Conservation (phyloP, 1,140 invertebrate genomes). For the Trichonephila clavipes region DNA sequence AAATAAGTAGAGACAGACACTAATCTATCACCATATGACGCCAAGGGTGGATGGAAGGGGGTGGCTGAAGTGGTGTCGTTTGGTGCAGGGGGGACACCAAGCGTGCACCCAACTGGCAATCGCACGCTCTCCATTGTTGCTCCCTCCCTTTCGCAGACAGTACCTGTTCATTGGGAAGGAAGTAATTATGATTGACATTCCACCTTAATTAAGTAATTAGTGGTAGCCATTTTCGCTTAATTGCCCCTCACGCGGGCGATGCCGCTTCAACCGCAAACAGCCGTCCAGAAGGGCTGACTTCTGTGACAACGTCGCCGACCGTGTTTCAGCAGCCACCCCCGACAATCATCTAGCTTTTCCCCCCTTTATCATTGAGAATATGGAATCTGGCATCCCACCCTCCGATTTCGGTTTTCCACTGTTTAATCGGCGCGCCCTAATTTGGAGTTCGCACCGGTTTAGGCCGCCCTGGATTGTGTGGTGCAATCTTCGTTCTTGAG, state of each 20-base stretch:
- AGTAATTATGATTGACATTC: conserved; percentile 73
- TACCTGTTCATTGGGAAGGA: conserved; percentile 66
- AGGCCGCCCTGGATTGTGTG: not conserved
- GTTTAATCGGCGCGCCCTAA: conserved; percentile 45
- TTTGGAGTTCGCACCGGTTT: conserved; percentile 9
- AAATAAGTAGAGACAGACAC: not conserved
- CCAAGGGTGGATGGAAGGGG: too few relatives aligned
- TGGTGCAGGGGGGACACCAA: not conserved
- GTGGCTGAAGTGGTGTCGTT: not conserved
- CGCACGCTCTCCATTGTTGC: conserved; percentile 55
- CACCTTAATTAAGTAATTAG: conserved; percentile 76
- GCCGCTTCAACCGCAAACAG: conserved; percentile 69
- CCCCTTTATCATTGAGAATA: conserved; percentile 15
- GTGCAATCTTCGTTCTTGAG: conserved; percentile 11
- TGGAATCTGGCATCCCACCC: conserved; percentile 40
- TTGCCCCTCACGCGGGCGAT: conserved; percentile 67
- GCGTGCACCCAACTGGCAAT: not conserved
- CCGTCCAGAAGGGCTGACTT: conserved; percentile 68
- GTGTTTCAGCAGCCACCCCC: conserved; percentile 43
- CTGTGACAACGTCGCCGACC: conserved; percentile 57
- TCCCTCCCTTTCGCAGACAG: conserved; percentile 46
- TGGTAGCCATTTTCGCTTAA: conserved; percentile 75
- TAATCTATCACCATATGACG: conserved; percentile 59
- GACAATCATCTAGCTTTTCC: not conserved
- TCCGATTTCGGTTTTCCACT: not conserved